These are phyloP conservation scores for Lagopus muta DNA, from an alignment of 2,113 vertebrate species.

Conservation along the genomic window DNA sequence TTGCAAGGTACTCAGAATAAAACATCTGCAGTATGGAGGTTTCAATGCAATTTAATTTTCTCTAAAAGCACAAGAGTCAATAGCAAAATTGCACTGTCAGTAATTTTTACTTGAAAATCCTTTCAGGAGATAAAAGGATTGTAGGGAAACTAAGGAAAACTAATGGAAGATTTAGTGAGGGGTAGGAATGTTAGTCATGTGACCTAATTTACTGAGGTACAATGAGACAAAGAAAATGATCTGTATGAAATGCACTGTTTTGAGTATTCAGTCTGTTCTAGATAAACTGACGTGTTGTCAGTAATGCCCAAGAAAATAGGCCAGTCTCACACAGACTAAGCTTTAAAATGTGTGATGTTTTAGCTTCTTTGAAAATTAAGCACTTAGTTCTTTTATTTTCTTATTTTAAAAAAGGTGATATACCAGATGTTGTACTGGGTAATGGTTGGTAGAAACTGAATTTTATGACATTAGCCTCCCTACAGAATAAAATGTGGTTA, in stretches of 20 bases:
- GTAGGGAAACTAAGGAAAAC: conserved; percentile 31
- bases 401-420: not conserved
- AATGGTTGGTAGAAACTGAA: not conserved
- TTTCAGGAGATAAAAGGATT: conserved; percentile 56
- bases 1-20: conserved; percentile 36
- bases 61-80: conserved; percentile 63
- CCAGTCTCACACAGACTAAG: not conserved
- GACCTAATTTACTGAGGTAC: conserved; percentile 21
- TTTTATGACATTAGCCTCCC: not conserved
- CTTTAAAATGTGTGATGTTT: not conserved
- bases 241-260: not conserved
- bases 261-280: not conserved
- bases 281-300: not conserved
- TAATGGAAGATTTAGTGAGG: not conserved
- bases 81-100: conserved; percentile 58
- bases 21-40: conserved; percentile 2
- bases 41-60: conserved; percentile 74
- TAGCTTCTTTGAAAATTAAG: not conserved
- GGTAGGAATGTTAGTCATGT: conserved; percentile 27
- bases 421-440: not conserved
- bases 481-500: not conserved
- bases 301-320: not conserved
- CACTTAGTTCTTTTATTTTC: not conserved
- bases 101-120: conserved; percentile 52
- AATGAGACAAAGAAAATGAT: not conserved